A percentile compares a stretch with the other conserved stretches of the same genome.
phyloP scores from a whole-genome alignment of 2,797 vertebrate species.

The Euthynnus affinis region DNA sequence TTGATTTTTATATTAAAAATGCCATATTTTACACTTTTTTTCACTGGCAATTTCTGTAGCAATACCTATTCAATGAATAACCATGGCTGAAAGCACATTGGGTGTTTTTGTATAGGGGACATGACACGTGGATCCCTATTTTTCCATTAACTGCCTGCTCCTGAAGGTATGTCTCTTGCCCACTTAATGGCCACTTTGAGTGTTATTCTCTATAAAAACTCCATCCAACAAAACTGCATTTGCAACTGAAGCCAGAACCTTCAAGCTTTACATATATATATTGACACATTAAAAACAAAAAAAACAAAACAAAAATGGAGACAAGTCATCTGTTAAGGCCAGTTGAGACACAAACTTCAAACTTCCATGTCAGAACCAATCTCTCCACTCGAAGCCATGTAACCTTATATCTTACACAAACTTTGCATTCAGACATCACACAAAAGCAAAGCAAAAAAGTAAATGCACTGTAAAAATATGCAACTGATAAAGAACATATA shows the following conservation, averaged over 20 bases:
- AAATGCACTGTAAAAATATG: too few relatives aligned
- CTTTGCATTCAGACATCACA: too few relatives aligned
- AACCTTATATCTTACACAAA: too few relatives aligned
- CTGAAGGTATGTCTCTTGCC: conserved; percentile 25
- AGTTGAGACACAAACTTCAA: too few relatives aligned
- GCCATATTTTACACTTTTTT: not conserved
- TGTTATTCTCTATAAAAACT: conserved; percentile 21
- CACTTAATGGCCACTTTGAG: conserved; percentile 21
- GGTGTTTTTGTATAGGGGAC: not conserved
- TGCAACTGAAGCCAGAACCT: conserved; percentile 13
- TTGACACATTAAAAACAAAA: conserved; percentile 14
- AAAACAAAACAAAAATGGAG: too few relatives aligned
- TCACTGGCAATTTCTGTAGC: not conserved
- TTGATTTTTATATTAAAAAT: not conserved
- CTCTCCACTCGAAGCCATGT: too few relatives aligned
- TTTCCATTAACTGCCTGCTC: conserved; percentile 18
- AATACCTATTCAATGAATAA: conserved; percentile 15
- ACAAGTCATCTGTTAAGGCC: too few relatives aligned
- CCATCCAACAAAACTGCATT: conserved; percentile 9
- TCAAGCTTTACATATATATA: conserved; percentile 19
- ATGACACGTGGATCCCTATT: conserved; percentile 13
- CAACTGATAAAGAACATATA: too few relatives aligned
- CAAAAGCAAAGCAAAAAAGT: too few relatives aligned
- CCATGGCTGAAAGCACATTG: not conserved
- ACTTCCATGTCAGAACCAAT: too few relatives aligned